Evolutionary conservation across 2,113 vertebrate species (phyloP).

Genomic region (Microtus pennsylvanicus): DNA sequence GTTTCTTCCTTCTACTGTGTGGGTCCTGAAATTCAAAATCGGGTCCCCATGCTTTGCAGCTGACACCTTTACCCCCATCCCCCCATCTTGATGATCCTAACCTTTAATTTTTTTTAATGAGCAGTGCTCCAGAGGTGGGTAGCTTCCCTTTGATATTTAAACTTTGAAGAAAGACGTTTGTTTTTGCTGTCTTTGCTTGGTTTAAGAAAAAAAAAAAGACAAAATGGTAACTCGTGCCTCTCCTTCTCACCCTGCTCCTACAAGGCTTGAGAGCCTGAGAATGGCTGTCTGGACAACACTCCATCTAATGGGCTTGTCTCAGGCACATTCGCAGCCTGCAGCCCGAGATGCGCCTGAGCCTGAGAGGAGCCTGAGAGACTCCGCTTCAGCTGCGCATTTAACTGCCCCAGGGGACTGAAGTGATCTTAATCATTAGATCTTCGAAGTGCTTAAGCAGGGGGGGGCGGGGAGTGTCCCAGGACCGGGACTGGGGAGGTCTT

Average conservation of each 20-base stretch:
- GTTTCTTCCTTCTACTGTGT: not conserved
- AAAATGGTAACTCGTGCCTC: not conserved
- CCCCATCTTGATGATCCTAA: not conserved
- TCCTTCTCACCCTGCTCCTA: not conserved
- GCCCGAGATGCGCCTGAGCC: not conserved
- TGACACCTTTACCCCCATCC: not conserved
- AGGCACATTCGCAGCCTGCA: not conserved
- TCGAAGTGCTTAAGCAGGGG: not conserved
- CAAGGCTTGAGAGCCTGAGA: not conserved
- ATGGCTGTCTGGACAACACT: not conserved
- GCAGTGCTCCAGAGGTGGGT: not conserved
- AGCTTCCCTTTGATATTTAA: constrained; percentile 3
- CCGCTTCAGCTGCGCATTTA: not conserved
- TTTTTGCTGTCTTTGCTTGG: not conserved
- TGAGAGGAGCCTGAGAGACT: not conserved
- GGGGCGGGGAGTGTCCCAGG: not conserved
- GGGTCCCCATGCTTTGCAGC: not conserved
- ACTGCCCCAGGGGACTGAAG: not conserved
- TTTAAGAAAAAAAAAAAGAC: not conserved
- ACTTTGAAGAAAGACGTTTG: not conserved
- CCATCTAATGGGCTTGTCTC: not conserved
- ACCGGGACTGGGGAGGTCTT: not conserved
- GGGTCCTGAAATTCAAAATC: not conserved
- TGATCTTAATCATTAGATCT: not conserved
- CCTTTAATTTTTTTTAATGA: not conserved